These are phyloP conservation scores for Sipha flava DNA, from an alignment of 1,140 invertebrate genomes.

Conservation along the genomic window DNA sequence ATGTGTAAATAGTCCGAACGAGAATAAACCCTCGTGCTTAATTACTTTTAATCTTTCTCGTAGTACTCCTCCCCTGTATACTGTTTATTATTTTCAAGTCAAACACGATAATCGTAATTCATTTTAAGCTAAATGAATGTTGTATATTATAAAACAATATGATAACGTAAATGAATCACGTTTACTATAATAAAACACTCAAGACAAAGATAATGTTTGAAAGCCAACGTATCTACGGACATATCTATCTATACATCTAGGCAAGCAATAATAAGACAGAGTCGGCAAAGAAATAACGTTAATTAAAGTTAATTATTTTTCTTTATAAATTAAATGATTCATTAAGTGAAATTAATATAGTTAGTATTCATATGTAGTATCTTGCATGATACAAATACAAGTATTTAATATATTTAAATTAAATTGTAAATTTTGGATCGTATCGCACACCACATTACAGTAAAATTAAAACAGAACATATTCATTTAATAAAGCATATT, in stretches of 20 bases:
- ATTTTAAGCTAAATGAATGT: background rate
- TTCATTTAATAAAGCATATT: background rate
- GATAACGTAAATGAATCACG: background rate
- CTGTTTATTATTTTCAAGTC: background rate
- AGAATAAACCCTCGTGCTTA: background rate
- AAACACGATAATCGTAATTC: background rate
- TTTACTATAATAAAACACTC: background rate
- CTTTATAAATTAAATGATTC: background rate
- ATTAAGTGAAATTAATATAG: too few species aligned
- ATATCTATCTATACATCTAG: background rate
- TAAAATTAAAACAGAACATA: too few species aligned
- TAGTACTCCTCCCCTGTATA: background rate
- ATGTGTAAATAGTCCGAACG: background rate
- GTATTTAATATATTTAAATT: background rate
- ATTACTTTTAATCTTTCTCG: background rate
- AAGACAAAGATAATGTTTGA: background rate
- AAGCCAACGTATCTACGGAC: background rate
- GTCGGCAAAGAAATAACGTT: background rate
- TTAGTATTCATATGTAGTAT: too few species aligned
- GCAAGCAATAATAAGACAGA: background rate
- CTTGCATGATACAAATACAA: too few species aligned
- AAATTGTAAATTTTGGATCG: background rate
- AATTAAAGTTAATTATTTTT: background rate
- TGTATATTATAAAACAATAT: background rate
- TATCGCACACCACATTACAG: too few species aligned